Evolutionary conservation across 2,113 vertebrate genomes (phyloP), one percentile per base, ranked within the genome.

Genomic region (Nicator chloris): DNA sequence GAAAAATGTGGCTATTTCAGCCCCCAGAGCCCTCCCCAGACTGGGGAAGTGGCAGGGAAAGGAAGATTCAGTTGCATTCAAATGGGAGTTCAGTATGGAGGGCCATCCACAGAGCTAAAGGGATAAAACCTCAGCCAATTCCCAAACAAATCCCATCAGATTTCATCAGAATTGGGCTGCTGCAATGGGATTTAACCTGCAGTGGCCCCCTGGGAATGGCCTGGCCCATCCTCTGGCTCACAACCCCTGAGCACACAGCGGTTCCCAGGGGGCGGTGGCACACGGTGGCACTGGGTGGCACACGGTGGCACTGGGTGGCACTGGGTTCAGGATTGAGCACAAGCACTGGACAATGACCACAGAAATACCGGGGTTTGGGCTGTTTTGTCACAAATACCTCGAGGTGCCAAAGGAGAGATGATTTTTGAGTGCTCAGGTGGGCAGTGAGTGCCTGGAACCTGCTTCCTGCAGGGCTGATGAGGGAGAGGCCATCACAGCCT

Each of bases 401-500:
- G n/a, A 92, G 82, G 82, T 71, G 53, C 72, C 61, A 64, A 73
- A 57, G 57, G 60, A 94, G 73, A 90, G 80, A 22, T 54, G 75
- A 44, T 79, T 30, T 88, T 91, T 56, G 47, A 89, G 92, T 65
- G 69, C 88, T 95, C 87, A 80, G 63, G 93, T 90, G 90, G 80
- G 76, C 42, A 91, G 39, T 11, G 39, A 71, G 40, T 0, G 70
- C 30, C 88, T 95, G 76, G 70, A 94, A 93, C 88, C 84, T 87
- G 93, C 94, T 91, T 63, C 92, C 44, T 47, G 65, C 82, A 30
- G 71, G 20, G 17, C 86, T 95, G 93, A 88, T 96, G 85, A 90
- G 78, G 87, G 93, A 81, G 89, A 89, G 87, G 71, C 93, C 45
- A 8, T 21, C 92, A 54, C 10, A 60, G 95, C 97, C 96, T 68